Evolutionary conservation across 1,140 invertebrate species (phyloP).

Genomic region (Lysiphlebus fabarum): DNA sequence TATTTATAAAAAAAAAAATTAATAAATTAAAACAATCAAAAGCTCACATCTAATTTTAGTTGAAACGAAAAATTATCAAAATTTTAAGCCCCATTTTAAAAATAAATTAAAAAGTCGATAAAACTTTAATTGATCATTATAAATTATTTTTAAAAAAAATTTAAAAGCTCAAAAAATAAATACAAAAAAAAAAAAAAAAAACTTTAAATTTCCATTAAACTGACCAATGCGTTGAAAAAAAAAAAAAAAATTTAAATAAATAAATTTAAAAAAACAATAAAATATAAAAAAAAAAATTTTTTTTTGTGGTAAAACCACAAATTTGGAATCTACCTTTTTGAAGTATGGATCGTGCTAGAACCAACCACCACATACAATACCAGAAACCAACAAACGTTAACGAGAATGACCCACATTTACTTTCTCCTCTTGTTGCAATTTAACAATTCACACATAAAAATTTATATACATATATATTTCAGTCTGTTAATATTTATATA

Average conservation of each 20-base stretch:
- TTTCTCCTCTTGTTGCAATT: too few species aligned
- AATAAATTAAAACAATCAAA: too few species aligned
- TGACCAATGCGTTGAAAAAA: constrained; percentile 4
- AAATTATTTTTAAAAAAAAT: too few species aligned
- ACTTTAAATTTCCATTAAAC: background rate
- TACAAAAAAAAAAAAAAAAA: background rate
- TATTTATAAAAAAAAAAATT: too few species aligned
- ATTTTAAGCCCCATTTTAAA: too few species aligned
- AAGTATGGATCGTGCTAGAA: background rate
- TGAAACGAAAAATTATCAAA: too few species aligned
- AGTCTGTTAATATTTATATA: background rate
- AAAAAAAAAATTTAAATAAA: background rate
- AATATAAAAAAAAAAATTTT: background rate
- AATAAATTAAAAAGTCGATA: too few species aligned
- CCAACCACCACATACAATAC: constrained; percentile 24
- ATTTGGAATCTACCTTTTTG: background rate
- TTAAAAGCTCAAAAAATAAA: background rate
- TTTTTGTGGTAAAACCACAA: background rate
- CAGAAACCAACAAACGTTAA: constrained; percentile 39
- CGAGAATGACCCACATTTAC: constrained; percentile 44
- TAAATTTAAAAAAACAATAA: too few species aligned
- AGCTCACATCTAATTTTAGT: too few species aligned
- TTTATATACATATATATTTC: too few species aligned
- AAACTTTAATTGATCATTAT: too few species aligned
- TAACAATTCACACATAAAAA: too few species aligned